Evolutionary conservation across 2,888 invertebrate species (phyloP).

Genomic region (Cyclophora punctaria): DNA sequence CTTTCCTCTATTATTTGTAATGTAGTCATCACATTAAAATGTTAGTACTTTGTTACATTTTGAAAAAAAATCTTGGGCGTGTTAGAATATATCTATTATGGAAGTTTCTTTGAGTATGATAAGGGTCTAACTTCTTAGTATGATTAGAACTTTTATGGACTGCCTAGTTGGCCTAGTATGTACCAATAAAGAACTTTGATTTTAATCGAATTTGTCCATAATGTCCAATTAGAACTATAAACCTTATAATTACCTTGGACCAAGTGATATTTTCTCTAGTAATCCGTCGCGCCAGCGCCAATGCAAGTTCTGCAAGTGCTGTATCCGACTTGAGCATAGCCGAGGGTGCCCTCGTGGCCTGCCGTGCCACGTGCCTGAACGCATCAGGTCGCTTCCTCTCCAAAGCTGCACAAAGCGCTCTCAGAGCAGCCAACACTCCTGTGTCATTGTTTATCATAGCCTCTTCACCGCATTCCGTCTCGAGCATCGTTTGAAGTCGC

Average conservation of each 20-base stretch:
- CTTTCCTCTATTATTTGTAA: too few species aligned
- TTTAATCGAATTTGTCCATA: too few species aligned
- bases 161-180: too few species aligned
- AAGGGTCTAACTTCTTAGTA: too few species aligned
- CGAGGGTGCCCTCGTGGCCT: slow-evolving; percentile 78
- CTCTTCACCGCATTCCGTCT: slow-evolving; percentile 72
- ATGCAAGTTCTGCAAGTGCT: slow-evolving; percentile 76
- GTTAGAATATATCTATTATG: too few species aligned
- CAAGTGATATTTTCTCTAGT: slow-evolving; percentile 84
- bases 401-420: slow-evolving; percentile 79
- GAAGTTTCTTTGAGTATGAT: too few species aligned
- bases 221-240: too few species aligned
- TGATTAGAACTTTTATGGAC: too few species aligned
- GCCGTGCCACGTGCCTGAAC: slow-evolving; percentile 81
- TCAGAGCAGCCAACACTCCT: slow-evolving; percentile 57
- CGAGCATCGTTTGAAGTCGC: slow-evolving; percentile 62
- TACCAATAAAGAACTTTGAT: too few species aligned
- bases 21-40: too few species aligned
- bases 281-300: slow-evolving; percentile 82
- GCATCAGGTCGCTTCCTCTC: slow-evolving; percentile 87
- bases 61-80: too few species aligned
- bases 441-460: slow-evolving; percentile 64
- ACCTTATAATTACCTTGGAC: slow-evolving; percentile 77
- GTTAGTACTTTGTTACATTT: too few species aligned
- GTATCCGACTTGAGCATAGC: slow-evolving; percentile 77